Evolutionary conservation across 1,140 invertebrate genomes (phyloP).

Genomic region (Paraescarpia echinospica): DNA sequence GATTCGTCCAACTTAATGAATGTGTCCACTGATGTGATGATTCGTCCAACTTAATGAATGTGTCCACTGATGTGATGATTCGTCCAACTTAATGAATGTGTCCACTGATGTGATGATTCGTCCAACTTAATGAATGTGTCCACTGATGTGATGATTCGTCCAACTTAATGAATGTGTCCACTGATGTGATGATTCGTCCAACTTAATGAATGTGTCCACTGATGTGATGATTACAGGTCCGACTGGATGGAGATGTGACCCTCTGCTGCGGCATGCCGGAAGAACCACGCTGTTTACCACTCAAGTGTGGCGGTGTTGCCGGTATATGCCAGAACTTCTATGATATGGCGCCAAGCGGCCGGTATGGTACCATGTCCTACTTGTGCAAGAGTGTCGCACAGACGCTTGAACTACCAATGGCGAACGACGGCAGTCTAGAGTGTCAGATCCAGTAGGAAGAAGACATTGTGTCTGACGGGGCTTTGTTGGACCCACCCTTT

Average conservation of each 20-base stretch:
- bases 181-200: not conserved
- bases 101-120: too few relatives aligned
- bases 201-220: too few relatives aligned
- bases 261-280: constrained; percentile 83
- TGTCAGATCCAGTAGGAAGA: constrained; percentile 37
- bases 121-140: too few relatives aligned
- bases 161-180: too few relatives aligned
- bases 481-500: too few relatives aligned
- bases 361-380: constrained; percentile 96
- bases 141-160: too few relatives aligned
- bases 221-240: constrained; percentile 65
- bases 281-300: constrained; percentile 12
- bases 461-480: not conserved
- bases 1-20: too few relatives aligned
- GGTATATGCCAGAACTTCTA: constrained; percentile 97
- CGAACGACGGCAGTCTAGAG: constrained; percentile 44
- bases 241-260: constrained; percentile 84
- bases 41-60: too few relatives aligned
- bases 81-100: too few relatives aligned
- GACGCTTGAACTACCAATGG: constrained; percentile 41
- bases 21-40: too few relatives aligned
- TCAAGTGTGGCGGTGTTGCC: constrained; percentile 81
- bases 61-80: too few relatives aligned
- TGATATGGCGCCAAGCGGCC: constrained; percentile 95
- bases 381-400: constrained; percentile 79